phyloP scores from a whole-genome alignment of 2,888 invertebrate genomes.

The Cosmopolites sordidus region DNA sequence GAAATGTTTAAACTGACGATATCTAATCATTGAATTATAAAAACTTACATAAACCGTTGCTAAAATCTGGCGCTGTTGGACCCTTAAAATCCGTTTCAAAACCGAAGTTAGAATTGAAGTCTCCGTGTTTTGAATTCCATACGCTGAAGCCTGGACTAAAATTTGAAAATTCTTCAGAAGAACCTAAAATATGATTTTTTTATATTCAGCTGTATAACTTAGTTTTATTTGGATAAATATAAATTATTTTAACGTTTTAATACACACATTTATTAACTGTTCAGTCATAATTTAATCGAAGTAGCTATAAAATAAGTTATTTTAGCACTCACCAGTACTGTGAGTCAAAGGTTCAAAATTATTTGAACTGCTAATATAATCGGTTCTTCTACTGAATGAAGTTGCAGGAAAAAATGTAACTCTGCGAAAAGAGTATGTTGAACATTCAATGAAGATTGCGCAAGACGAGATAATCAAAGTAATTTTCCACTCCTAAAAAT shows the following conservation, averaged over 20 bases:
- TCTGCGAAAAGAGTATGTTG: not conserved
- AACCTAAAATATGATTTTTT: conserved; percentile 9
- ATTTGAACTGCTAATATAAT: conserved; percentile 3
- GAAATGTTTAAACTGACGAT: too few relatives aligned
- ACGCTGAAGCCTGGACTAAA: not conserved
- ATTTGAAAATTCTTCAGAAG: not conserved
- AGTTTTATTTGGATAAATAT: too few relatives aligned
- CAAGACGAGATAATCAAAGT: conserved; percentile 2
- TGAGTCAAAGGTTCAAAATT: not conserved
- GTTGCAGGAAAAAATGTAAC: conserved; percentile 16
- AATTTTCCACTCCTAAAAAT: too few relatives aligned
- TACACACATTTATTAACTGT: too few relatives aligned
- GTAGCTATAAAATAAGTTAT: too few relatives aligned
- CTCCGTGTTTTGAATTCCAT: conserved; percentile 3
- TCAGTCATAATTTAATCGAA: too few relatives aligned
- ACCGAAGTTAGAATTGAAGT: not conserved
- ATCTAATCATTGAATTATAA: too few relatives aligned
- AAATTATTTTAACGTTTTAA: too few relatives aligned
- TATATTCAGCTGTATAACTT: not conserved
- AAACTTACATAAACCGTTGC: conserved; percentile 45
- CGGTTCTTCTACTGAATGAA: conserved; percentile 13
- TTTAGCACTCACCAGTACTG: not conserved
- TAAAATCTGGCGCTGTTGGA: conserved; percentile 46
- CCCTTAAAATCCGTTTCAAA: conserved; percentile 25
- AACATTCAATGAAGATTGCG: conserved; percentile 2